Conservation (phyloP, 2,888 invertebrate genomes). For the Galerucella calmariensis region DNA sequence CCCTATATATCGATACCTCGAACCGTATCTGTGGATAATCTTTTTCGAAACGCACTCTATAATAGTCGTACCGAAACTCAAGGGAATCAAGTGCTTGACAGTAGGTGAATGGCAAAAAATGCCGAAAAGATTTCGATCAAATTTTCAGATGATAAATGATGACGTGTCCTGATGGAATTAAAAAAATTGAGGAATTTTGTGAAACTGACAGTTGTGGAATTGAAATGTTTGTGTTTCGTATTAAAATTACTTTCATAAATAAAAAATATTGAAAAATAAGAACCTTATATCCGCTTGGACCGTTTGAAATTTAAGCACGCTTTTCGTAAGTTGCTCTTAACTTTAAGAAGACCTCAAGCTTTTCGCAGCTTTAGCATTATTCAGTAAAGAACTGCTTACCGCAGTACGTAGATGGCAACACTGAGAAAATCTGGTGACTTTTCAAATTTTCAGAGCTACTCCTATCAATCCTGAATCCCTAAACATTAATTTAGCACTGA, state of each 20-base stretch:
- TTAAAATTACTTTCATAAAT: neutral
- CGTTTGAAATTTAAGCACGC: no score
- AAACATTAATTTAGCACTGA: no score
- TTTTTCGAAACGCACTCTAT: constrained; percentile 22
- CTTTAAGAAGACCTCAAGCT: no score
- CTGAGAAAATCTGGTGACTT: no score
- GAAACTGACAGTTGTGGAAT: neutral
- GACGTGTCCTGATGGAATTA: constrained; percentile 21
- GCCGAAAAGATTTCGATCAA: constrained; percentile 32
- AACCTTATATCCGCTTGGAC: no score
- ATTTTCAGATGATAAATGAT: constrained; percentile 29
- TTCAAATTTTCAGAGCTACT: no score
- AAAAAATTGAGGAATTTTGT: constrained; percentile 11
- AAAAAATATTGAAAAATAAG: no score
- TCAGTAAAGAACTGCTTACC: no score
- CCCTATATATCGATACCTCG: constrained; percentile 23
- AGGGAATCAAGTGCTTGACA: constrained; percentile 25
- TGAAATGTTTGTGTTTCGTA: neutral
- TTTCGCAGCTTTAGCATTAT: no score
- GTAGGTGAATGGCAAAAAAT: constrained; percentile 26
- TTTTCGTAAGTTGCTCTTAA: no score
- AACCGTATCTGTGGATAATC: constrained; percentile 32
- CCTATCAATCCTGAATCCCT: no score
- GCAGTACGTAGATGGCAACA: no score
- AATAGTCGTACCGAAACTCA: constrained; percentile 19